phyloP scores from a whole-genome alignment of 2,113 vertebrate species.

The Toxotes jaculatrix region DNA sequence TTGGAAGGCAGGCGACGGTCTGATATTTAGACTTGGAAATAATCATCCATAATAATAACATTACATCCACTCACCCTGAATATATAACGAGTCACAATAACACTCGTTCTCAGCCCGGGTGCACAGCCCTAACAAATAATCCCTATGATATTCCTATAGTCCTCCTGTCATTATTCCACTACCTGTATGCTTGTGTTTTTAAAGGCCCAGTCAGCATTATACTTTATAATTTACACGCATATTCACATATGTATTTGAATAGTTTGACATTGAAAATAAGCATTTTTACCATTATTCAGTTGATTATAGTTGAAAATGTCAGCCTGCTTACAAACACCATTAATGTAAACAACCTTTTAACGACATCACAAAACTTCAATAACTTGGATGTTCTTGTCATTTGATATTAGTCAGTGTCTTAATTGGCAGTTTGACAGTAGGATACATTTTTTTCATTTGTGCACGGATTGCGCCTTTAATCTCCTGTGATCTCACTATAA shows the following conservation, averaged over 20 bases:
- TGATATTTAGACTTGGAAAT: slow-evolving; percentile 77
- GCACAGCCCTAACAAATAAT: slow-evolving; percentile 40
- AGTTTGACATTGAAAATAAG: slow-evolving; percentile 68
- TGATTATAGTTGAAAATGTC: slow-evolving; percentile 71
- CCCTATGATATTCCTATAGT: slow-evolving; percentile 25
- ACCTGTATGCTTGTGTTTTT: slow-evolving; percentile 35
- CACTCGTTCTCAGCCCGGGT: slow-evolving; percentile 64
- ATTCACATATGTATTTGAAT: slow-evolving; percentile 61
- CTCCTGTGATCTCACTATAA: slow-evolving; percentile 42
- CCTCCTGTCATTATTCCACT: slow-evolving; percentile 16
- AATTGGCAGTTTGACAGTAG: slow-evolving; percentile 43
- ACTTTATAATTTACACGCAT: slow-evolving; percentile 60
- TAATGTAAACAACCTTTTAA: slow-evolving; percentile 66
- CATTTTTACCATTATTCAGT: slow-evolving; percentile 39
- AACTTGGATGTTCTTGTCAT: slow-evolving; percentile 35
- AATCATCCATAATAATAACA: slow-evolving; percentile 75
- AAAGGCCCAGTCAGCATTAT: slow-evolving; percentile 55
- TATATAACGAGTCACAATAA: slow-evolving; percentile 74
- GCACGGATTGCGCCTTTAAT: slow-evolving; percentile 51
- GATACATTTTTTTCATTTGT: background rate
- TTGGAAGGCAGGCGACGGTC: slow-evolving; percentile 83
- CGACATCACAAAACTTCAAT: slow-evolving; percentile 62
- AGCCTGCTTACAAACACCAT: slow-evolving; percentile 65
- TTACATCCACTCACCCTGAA: slow-evolving; percentile 82
- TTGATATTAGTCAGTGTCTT: slow-evolving; percentile 14